Evolutionary conservation across 2,797 vertebrate genomes (phyloP), one percentile per base, ranked within the genome.

Genomic region (Sebastiscus tertius): DNA sequence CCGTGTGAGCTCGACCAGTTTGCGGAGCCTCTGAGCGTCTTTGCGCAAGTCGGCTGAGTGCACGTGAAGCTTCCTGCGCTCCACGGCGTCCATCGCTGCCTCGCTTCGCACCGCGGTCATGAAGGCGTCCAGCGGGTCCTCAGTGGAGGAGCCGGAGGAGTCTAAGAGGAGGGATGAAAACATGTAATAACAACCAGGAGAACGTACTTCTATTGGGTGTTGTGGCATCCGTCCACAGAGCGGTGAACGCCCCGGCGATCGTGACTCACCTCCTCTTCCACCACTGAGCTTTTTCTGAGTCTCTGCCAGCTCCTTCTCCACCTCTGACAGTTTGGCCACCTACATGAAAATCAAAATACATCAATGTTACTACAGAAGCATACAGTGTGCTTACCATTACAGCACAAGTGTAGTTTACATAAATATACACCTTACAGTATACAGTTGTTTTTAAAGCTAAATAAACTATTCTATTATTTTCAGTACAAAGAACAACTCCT

Each of bases 71-170:
- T 98, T 99, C 93, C 96, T 97, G 39, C 98, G 96, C 79, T 97
- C 95, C 82, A 99, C 96, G 0, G 91, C 95, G 80, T 99, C 98
- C 82, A 99, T 92, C 0, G 96, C 72, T 5, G 84, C 92, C 52
- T 96, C 96, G 1, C 95, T 96, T 54, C 94, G 97, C 77, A 99
- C 98, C 7, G 96, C 96, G 0, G 95, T 98, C 98, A 99, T 99
- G 89, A 99, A 99, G 5, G 96, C 98, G 10, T 99, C 99, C 91
- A 99, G 93, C 3, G 98, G 94, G 89, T 99, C 99, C 76, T 98
- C 97, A 10, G 95, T 79, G 4, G 95, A 92, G 0, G 95, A 88
- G 71, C 95, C 89, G 2, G 95, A 94, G 1, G 93, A 88, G 81
- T 77, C 98, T 97, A 63, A 60, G 26, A 13, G 14, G 46, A 52